Evolutionary conservation across 2,797 vertebrate genomes (phyloP), one percentile per base, ranked within the genome.

Genomic region (Hoplostethus mediterraneus): DNA sequence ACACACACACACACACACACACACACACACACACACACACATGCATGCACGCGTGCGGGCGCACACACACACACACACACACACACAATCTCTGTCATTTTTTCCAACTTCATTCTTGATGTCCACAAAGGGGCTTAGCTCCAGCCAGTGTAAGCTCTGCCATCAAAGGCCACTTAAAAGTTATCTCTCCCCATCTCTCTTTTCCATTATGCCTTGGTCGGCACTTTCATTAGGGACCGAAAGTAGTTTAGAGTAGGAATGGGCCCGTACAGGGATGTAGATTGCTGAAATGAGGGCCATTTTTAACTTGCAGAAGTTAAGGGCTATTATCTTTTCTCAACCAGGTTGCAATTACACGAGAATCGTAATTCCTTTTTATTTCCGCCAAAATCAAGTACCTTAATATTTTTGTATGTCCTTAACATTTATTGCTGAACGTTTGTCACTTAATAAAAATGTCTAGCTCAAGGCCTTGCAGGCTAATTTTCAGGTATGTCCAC

Each of bases 131-230:
- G 67, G 59, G 78, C 76, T 89, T 89, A 87, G 78, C 71, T 87
- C 51, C 42, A 89, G 79, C 79, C 82, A 77, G 63, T 65, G 83
- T 80, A 88, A 90, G 77, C 81, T 69, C 9, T 17, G 72, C 65
- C 77, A 87, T 91, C 84, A 90, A 89, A 90, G 83, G 73, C 80
- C 85, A 87, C 75, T 89, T 87, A 84, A 76, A 80, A 79, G 64
- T 68, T 83, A 55, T 83, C 79, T 67, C 54, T 63, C 48, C 69
- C 61, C 57, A 52, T 70, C 66, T 71, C 53, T 73, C 53, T 58
- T 80, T 84, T 78, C 58, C 78, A 82, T 84, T 82, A 75, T 69
- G 74, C 75, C 67, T 76, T 65, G 56, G 56, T 81, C 33, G n/a
- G 68, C 52, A 57, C 70, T 84, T 88, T 80, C 77, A 87, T 84